phyloP scores from a whole-genome alignment of 2,888 invertebrate species.

The Ommatoiulus sabulosus region DNA sequence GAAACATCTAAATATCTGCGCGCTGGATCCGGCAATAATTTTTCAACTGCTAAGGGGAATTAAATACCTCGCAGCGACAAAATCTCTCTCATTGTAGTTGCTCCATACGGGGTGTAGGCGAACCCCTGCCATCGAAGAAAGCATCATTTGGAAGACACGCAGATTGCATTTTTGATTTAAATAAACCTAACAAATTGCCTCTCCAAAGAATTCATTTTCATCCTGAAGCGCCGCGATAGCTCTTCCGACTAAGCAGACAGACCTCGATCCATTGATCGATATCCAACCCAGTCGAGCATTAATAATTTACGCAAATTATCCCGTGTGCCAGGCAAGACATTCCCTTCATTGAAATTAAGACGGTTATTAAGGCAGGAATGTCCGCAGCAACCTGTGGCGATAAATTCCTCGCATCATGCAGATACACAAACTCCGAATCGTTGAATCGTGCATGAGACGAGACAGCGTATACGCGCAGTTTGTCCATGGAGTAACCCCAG shows the following conservation, averaged over 20 bases:
- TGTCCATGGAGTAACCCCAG: neutral
- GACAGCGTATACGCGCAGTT: neutral
- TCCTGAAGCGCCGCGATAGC: neutral
- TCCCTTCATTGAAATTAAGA: constrained; percentile 10
- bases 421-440: neutral
- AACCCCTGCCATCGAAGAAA: neutral
- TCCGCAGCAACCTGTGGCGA: neutral
- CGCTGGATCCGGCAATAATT: neutral
- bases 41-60: constrained; percentile 2
- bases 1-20: neutral
- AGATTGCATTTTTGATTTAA: constrained; percentile 41
- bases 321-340: neutral
- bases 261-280: neutral
- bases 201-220: neutral
- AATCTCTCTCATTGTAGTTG: neutral
- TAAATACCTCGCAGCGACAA: constrained; percentile 15
- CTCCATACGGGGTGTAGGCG: neutral
- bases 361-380: constrained; percentile 23
- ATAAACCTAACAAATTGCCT: neutral
- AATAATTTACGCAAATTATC: constrained; percentile 30
- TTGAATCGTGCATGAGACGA: neutral
- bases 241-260: neutral
- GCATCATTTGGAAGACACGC: neutral
- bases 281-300: neutral
- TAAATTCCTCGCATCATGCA: neutral